Conservation (phyloP, 2,113 vertebrate species). For the Trogon melanurus region DNA sequence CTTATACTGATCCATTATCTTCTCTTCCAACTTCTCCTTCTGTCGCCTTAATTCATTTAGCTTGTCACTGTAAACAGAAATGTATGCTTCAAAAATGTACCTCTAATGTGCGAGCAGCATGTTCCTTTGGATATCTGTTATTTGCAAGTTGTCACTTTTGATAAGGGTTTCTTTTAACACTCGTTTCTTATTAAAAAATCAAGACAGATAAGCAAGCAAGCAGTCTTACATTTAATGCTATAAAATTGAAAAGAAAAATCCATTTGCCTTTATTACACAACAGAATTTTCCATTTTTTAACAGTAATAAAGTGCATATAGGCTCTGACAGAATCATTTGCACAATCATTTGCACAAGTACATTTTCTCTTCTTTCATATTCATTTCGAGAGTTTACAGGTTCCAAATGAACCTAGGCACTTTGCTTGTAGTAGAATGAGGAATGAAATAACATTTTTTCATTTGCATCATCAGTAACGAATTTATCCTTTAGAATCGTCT, state of each 20-base stretch:
- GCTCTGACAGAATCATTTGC: neutral
- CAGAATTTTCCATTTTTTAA: neutral
- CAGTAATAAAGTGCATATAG: neutral
- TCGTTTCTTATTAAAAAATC: neutral
- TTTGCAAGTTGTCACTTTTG: neutral
- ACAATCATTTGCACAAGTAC: neutral
- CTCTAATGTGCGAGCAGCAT: neutral
- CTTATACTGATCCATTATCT: conserved; percentile 99
- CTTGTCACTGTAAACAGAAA: conserved; percentile 86
- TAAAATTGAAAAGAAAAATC: neutral
- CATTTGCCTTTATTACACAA: neutral
- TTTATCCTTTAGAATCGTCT: neutral
- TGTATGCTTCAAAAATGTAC: neutral
- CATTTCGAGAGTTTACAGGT: neutral
- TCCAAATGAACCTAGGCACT: neutral
- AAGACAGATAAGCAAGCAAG: neutral
- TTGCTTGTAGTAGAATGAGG: neutral
- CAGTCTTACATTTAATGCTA: neutral
- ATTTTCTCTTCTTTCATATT: neutral
- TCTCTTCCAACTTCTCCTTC: conserved; percentile 98
- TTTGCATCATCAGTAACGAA: neutral
- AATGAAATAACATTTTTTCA: neutral
- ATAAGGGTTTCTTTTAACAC: neutral
- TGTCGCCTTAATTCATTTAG: conserved; percentile 95
- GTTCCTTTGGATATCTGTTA: neutral